Percentiles rank a stretch among this genome's conserved stretches.
phyloP scores from a whole-genome alignment of 2,113 vertebrate species.

The Ahaetulla prasina region DNA sequence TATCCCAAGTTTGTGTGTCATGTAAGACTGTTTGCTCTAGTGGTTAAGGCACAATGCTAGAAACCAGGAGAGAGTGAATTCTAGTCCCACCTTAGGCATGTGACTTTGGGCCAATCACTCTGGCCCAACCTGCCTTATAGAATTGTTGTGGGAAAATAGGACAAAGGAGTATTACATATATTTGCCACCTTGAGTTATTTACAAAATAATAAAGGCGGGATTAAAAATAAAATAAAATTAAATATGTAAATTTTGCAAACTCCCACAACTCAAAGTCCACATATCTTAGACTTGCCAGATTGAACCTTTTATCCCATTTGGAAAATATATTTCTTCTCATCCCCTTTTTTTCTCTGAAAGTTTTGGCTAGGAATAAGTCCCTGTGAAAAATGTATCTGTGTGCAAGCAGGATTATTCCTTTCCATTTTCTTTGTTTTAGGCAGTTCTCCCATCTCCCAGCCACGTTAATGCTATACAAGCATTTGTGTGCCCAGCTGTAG shows the following conservation, averaged over 20 bases:
- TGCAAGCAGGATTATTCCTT: neutral
- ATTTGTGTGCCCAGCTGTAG: neutral
- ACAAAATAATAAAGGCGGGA: neutral
- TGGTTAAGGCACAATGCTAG: neutral
- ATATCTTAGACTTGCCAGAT: neutral
- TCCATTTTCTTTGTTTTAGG: neutral
- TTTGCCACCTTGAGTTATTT: neutral
- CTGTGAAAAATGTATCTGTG: neutral
- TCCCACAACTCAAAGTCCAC: neutral
- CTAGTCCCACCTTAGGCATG: neutral
- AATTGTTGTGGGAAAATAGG: neutral
- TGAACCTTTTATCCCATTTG: neutral
- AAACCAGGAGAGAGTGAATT: neutral
- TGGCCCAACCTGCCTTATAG: neutral
- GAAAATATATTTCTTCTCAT: neutral
- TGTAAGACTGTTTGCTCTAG: neutral
- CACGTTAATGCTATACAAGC: neutral
- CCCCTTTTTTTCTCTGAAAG: neutral
- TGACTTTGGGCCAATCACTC: neutral
- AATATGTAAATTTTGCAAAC: neutral
- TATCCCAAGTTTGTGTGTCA: neutral
- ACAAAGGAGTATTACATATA: neutral
- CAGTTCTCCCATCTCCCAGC: neutral
- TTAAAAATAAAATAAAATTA: neutral
- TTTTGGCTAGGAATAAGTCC: neutral